Evolutionary conservation across 2,113 vertebrate genomes (phyloP).

Genomic region (Plectropomus leopardus): DNA sequence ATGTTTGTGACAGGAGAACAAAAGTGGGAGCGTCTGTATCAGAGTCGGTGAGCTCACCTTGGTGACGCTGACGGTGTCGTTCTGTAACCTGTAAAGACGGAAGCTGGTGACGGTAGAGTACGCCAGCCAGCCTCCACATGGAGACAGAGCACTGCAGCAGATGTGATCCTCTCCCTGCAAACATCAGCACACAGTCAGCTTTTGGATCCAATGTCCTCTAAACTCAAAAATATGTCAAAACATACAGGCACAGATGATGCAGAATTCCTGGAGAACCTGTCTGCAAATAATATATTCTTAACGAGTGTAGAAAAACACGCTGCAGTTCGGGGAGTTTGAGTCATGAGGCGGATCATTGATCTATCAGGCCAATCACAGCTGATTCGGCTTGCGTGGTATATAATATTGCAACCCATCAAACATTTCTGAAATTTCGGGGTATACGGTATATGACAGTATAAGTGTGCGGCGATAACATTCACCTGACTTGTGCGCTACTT

Average conservation of each 20-base stretch:
- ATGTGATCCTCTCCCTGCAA: constrained; percentile 92
- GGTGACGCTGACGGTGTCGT: constrained; percentile 82
- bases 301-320: too few relatives aligned
- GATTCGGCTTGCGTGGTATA: too few relatives aligned
- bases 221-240: too few relatives aligned
- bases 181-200: constrained; percentile 8
- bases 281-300: not conserved
- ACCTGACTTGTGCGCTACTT: too few relatives aligned
- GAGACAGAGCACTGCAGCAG: constrained; percentile 91
- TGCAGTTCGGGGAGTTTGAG: too few relatives aligned
- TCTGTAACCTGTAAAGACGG: constrained; percentile 87
- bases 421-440: too few relatives aligned
- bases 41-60: constrained; percentile 82
- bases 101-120: constrained; percentile 88
- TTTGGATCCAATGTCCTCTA: not conserved
- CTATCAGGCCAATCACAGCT: too few relatives aligned
- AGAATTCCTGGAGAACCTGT: not conserved
- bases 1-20: too few relatives aligned
- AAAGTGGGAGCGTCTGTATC: not conserved
- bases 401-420: too few relatives aligned
- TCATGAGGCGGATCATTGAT: too few relatives aligned
- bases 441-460: too few relatives aligned
- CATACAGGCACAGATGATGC: not conserved
- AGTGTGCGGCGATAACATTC: too few relatives aligned
- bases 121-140: constrained; percentile 92